Evolutionary conservation across 2,797 vertebrate genomes (phyloP), one percentile per base, ranked within the genome.

Genomic region (Perodicticus potto): DNA sequence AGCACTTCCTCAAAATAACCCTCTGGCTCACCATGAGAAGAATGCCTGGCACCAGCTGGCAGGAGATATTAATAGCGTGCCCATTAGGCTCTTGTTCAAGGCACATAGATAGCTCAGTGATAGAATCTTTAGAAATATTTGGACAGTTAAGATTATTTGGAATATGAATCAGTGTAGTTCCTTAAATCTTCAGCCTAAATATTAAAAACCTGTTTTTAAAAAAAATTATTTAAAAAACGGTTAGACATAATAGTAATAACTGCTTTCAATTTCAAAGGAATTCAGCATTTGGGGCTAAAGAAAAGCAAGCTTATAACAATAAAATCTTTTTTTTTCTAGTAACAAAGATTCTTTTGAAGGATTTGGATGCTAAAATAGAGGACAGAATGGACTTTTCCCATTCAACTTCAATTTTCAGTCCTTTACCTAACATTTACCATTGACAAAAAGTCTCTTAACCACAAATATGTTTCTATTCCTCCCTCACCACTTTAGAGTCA

Each of bases 1-100:
- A 97, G 95, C 96, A 96, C 97, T 97, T 97, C 97, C 97, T 97
- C 97, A 97, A 97, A 98, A 98, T 98, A 98, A 97, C 97, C 83
- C 53, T 95, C 86, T 97, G 96, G 97, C 94, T 97, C 97, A 97
- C 93, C 96, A 97, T 69, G 93, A 96, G 97, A 97, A 96, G 97
- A 97, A 97, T 97, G 97, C 96, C 96, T 98, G 97, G 97, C 96
- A 96, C 96, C 97, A 97, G 86, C 97, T 98, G 96, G 96, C 81
- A 93, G 45, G 43, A 76, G 80, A 63, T 98, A 98, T 98, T 98
- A 97, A 98, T 98, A 98, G 97, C 76, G 96, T 73, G 73, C 93
- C 96, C 96, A 98, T 97, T 97, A 98, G 97, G 97, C 97, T 96
- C 96, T 94, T 96, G 96, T 95, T 97, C 97, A 97, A 97, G 97